A percentile compares a stretch with the other conserved stretches of the same genome.
Evolutionary conservation across 2,113 vertebrate genomes (phyloP).

Genomic region (Rhinoderma darwinii): DNA sequence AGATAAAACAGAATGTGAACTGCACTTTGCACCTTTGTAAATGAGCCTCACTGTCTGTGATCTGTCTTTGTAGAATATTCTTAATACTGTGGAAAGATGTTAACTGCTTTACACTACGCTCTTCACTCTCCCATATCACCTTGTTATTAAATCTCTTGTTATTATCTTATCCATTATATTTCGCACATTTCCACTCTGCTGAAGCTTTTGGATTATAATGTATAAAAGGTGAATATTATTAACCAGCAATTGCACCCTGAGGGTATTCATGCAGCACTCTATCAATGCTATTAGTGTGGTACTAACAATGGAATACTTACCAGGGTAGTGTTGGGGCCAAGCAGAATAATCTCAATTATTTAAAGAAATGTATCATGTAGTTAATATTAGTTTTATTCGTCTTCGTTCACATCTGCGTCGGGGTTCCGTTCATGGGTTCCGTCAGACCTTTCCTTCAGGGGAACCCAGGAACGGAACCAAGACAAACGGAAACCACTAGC

Average conservation of each 20-base stretch:
- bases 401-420: too few relatives aligned
- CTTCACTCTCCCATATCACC: constrained; percentile 4
- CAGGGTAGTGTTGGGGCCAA: neutral
- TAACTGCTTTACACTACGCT: neutral
- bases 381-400: too few relatives aligned
- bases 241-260: neutral
- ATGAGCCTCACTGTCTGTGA: neutral
- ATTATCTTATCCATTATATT: constrained; percentile 7
- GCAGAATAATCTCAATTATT: too few relatives aligned
- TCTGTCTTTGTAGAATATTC: neutral
- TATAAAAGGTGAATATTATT: neutral
- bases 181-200: constrained; percentile 12
- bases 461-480: too few relatives aligned
- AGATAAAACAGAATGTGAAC: neutral
- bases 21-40: constrained; percentile 1
- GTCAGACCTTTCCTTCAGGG: too few relatives aligned
- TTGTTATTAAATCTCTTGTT: neutral
- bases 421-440: too few relatives aligned
- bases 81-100: neutral
- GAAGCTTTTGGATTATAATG: neutral
- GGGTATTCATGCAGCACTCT: neutral
- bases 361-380: too few relatives aligned
- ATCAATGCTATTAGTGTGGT: neutral
- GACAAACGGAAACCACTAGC: too few relatives aligned
- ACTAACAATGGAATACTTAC: neutral